A percentile compares a stretch with the other conserved stretches of the same genome.
Conservation (phyloP, 2,797 vertebrate species). For the Coilia nasus region DNA sequence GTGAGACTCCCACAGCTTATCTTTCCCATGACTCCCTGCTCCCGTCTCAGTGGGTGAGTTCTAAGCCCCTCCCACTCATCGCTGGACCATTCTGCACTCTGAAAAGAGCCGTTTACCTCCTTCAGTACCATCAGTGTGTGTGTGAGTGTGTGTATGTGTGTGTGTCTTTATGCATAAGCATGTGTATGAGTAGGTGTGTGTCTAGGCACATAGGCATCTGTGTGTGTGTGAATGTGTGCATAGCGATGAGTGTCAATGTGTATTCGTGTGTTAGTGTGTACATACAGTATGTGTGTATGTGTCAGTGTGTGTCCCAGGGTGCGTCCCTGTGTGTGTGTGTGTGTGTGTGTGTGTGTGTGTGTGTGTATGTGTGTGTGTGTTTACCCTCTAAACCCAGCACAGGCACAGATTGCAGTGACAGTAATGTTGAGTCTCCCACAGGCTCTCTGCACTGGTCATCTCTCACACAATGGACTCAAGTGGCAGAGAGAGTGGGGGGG, state of each 20-base stretch:
- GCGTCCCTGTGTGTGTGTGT: slow-evolving; percentile 36
- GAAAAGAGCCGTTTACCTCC: slow-evolving; percentile 82
- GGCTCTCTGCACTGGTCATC: slow-evolving; percentile 20
- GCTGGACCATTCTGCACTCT: slow-evolving; percentile 76
- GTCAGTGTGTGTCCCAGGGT: slow-evolving; percentile 31
- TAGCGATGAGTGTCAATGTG: neutral
- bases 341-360: slow-evolving; percentile 36
- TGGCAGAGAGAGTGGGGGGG: slow-evolving; percentile 37
- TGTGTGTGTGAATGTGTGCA: neutral
- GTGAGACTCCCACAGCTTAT: slow-evolving; percentile 76
- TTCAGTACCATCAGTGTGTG: slow-evolving; percentile 50
- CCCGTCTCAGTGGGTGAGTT: slow-evolving; percentile 68
- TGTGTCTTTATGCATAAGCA: slow-evolving; percentile 6
- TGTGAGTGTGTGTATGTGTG: slow-evolving; percentile 28
- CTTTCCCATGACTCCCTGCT: slow-evolving; percentile 84
- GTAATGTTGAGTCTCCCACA: slow-evolving; percentile 31
- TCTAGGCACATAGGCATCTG: too few species aligned
- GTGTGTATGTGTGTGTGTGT: neutral
- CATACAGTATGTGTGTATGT: slow-evolving; percentile 5
- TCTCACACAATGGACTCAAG: slow-evolving; percentile 33
- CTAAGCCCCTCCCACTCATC: slow-evolving; percentile 67
- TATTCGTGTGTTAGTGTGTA: neutral
- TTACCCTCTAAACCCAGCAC: neutral
- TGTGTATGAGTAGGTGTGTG: neutral
- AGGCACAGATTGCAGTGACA: slow-evolving; percentile 33